These are phyloP conservation scores for Trachelus tabidus DNA, from an alignment of 2,888 invertebrate genomes.

Conservation along the genomic window DNA sequence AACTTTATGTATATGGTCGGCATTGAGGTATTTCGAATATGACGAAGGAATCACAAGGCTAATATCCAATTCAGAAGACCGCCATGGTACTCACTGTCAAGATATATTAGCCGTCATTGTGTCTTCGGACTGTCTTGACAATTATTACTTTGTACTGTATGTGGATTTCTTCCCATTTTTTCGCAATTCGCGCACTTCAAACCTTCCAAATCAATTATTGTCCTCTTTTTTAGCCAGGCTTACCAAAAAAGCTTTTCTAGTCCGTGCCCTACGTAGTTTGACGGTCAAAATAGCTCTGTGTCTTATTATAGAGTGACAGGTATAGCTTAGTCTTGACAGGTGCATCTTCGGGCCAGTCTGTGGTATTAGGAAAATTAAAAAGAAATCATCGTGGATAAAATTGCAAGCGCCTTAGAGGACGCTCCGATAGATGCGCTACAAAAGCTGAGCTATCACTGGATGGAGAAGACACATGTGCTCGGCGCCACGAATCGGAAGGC, in stretches of 20 bases:
- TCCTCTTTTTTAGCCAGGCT: constrained; percentile 30
- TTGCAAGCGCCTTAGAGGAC: constrained; percentile 54
- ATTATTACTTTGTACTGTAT: constrained; percentile 43
- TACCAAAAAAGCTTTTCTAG: background rate
- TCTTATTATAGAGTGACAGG: background rate
- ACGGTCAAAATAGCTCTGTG: background rate
- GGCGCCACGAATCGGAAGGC: constrained; percentile 93
- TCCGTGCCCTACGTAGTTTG: background rate
- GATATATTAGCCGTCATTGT: background rate
- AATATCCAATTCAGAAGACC: background rate
- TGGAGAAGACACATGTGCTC: constrained; percentile 96
- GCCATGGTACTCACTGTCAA: background rate
- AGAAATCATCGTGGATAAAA: constrained; percentile 4
- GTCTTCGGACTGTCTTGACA: constrained; percentile 14
- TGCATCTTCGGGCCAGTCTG: background rate
- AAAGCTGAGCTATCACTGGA: constrained; percentile 88
- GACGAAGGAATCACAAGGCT: background rate
- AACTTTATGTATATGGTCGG: background rate
- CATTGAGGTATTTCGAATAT: background rate
- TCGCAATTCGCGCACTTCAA: constrained; percentile 7
- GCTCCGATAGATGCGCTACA: constrained; percentile 68
- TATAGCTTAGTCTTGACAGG: background rate
- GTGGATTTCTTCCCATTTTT: constrained; percentile 24
- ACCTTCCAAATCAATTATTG: constrained; percentile 38
- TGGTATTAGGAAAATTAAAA: background rate